Conservation (phyloP, 2,113 vertebrate species). For the Lanius ludovicianus region DNA sequence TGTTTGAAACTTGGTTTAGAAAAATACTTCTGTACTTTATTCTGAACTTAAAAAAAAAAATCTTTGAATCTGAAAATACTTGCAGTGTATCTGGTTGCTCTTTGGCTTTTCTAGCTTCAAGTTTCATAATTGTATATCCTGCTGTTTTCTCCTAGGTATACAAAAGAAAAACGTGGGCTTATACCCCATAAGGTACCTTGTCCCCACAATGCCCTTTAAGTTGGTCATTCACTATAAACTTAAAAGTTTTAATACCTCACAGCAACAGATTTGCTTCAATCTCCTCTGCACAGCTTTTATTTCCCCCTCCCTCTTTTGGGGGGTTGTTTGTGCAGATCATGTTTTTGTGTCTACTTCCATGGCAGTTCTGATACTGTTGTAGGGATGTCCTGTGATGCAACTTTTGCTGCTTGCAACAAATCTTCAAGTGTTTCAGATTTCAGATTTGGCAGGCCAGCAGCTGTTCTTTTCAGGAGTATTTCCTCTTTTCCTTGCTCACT, state of each 20-base stretch:
- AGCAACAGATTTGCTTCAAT: not conserved
- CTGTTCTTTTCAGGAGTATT: not conserved
- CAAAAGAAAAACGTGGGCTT: not conserved
- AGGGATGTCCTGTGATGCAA: not conserved
- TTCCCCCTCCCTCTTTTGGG: not conserved
- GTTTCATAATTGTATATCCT: not conserved
- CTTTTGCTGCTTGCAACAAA: not conserved
- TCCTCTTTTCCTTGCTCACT: not conserved
- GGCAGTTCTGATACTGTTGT: not conserved
- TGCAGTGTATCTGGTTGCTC: not conserved
- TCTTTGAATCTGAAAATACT: not conserved
- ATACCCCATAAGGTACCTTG: not conserved
- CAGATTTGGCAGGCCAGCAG: not conserved
- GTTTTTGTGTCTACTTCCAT: not conserved
- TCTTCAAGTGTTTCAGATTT: not conserved
- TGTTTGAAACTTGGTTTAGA: not conserved
- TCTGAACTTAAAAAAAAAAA: not conserved
- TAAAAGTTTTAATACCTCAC: not conserved
- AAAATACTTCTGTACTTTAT: not conserved
- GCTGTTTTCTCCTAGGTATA: not conserved
- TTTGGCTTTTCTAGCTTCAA: not conserved
- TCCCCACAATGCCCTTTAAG: not conserved
- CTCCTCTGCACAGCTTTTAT: not conserved
- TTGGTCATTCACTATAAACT: not conserved
- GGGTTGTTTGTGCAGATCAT: not conserved